Percentiles rank a stretch among this genome's conserved stretches.
Conservation (phyloP, 1,140 invertebrate genomes). For the Gryon sp. region DNA sequence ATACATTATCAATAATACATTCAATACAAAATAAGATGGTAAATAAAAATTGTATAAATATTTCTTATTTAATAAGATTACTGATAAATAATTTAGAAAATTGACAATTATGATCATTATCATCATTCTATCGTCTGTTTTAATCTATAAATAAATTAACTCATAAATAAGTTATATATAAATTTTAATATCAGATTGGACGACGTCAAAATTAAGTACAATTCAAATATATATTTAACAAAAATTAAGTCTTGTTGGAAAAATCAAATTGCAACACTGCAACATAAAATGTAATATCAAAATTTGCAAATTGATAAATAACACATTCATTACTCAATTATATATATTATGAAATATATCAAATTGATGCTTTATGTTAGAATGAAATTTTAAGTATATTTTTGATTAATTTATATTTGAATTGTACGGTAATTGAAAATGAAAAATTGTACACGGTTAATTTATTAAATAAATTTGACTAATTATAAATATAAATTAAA, state of each 20-base stretch:
- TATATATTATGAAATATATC: too few relatives aligned
- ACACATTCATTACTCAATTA: too few relatives aligned
- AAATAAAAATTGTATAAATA: conserved; percentile 35
- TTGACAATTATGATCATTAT: conserved; percentile 1
- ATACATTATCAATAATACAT: too few relatives aligned
- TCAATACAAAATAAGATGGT: conserved; percentile 52
- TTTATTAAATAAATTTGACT: too few relatives aligned
- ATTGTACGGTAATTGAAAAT: conserved; percentile 19
- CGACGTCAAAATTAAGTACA: conserved; percentile 1
- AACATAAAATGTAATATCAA: too few relatives aligned
- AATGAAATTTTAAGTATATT: background rate
- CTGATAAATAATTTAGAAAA: conserved; percentile 47
- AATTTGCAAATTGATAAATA: background rate
- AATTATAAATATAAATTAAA: conserved; percentile 5
- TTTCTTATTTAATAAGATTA: conserved; percentile 44
- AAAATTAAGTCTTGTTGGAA: conserved; percentile 2
- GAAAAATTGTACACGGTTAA: conserved; percentile 1
- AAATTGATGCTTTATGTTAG: background rate
- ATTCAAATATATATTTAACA: conserved; percentile 19
- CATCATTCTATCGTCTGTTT: conserved; percentile 1
- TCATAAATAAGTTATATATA: conserved; percentile 22
- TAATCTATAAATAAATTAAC: conserved; percentile 53
- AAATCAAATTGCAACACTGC: too few relatives aligned
- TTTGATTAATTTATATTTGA: conserved; percentile 18
- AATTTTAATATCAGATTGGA: conserved; percentile 3